Conservation (phyloP, 2,113 vertebrate genomes). For the Nothobranchius kuhntae region DNA sequence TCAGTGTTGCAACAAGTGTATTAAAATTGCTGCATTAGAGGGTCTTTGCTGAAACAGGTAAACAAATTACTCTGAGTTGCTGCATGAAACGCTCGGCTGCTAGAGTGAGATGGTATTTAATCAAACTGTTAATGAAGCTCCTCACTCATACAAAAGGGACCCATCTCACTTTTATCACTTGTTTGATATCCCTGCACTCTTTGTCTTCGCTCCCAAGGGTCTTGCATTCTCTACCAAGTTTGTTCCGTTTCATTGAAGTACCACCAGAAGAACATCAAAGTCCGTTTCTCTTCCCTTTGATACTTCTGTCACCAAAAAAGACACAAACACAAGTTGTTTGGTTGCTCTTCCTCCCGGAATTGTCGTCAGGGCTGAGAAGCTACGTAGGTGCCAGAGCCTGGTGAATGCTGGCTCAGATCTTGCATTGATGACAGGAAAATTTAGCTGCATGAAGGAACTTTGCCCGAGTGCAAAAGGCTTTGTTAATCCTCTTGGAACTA, state of each 20-base stretch:
- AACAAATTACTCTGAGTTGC: slow-evolving; percentile 50
- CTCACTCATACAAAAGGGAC: slow-evolving; percentile 10
- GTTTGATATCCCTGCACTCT: slow-evolving; percentile 41
- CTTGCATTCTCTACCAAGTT: slow-evolving; percentile 45
- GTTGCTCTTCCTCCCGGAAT: slow-evolving; percentile 46
- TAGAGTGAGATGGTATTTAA: slow-evolving; percentile 35
- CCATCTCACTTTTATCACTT: slow-evolving; percentile 44
- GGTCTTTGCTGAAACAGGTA: slow-evolving; percentile 46
- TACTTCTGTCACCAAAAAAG: slow-evolving; percentile 45
- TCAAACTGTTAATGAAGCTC: slow-evolving; percentile 48
- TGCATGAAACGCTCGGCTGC: slow-evolving; percentile 18
- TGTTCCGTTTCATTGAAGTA: slow-evolving; percentile 37
- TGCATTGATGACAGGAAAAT: slow-evolving; percentile 41
- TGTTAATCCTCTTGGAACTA: slow-evolving; percentile 60
- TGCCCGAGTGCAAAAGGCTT: slow-evolving; percentile 44
- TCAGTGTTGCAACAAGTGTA: slow-evolving; percentile 16
- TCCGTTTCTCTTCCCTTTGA: slow-evolving; percentile 26
- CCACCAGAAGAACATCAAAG: slow-evolving; percentile 57
- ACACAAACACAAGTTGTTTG: slow-evolving; percentile 1
- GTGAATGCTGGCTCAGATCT: slow-evolving; percentile 51
- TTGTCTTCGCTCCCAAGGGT: slow-evolving; percentile 34
- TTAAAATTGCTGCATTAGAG: slow-evolving; percentile 48
- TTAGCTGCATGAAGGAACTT: slow-evolving; percentile 31
- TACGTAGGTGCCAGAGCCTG: slow-evolving; percentile 25
- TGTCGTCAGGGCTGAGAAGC: slow-evolving; percentile 48